Base-by-base conservation (phyloP, 2,113 vertebrate species). In the Pelobates fuscus region DNA sequence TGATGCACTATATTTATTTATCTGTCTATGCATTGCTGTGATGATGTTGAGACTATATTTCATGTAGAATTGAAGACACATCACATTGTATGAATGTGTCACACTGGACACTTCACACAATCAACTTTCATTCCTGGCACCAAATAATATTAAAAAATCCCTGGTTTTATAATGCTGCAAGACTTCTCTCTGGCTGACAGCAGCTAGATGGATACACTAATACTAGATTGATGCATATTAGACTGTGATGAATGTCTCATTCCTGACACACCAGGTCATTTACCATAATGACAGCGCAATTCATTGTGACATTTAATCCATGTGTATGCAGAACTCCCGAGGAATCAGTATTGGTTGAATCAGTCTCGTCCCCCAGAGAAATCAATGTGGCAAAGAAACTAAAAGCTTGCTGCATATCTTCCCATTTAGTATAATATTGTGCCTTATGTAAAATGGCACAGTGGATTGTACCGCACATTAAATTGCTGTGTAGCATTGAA, bases 281-380 rank as follows among this genome's bases (percentile, higher is more conserved):
- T 63, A 27, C 37, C 26, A 52, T 27, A 63, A 23, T 62, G 58
- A 62, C 59, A 71, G 18, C n/a, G 21, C 37, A 26, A 66, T 66
- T 44, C 59, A 49, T 26, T 18, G 27, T 71, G 70, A 71, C 58
- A 62, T 30, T 17, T 63, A 52, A 71, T 71, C 59, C 58, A 71
- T 62, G 60, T 63, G 26, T 59, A 71, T 71, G 70, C 59, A 46
- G 59, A 41, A 21, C 41, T 49, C 43, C 58, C 26, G 6, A 37
- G 69, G 58, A 71, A 27, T 54, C 25, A 15, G 54, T 59, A 25
- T 32, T 46, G 27, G 70, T 30, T 29, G 26, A 61, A 62, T 52
- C 14, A 10, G 59, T 62, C 46, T 52, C 59, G 24, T 18, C 58
- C 59, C 46, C 70, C 70, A 49, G 70, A 62, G 70, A 71, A 62